Base-by-base conservation (phyloP, 2,113 vertebrate genomes). In the Petrocephalus microphthalmus region DNA sequence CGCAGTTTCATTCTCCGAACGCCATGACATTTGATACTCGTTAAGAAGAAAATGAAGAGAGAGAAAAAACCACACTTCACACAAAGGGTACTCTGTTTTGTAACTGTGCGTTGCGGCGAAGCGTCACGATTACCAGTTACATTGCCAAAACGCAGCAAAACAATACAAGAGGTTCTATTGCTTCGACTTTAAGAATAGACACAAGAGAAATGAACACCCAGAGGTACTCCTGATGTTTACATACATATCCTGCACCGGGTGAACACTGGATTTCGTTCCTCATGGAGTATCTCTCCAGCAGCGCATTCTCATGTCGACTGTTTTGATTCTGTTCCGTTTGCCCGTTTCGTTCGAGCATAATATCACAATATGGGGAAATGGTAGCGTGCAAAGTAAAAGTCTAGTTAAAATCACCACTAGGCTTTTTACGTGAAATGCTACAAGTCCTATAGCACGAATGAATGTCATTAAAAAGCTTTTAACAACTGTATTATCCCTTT, bases 61-160 rank as follows among this genome's bases (percentile, higher is more conserved):
- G 86, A 87, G 84, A 71, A 86, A 89, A 86, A 88, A 67, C 29
- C 25, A 87, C 64, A 88, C 87, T 85, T 89, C 88, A 92, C 92
- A 95, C 93, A 96, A 96, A 94, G 94, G 92, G 90, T 90, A 92
- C 94, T 94, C 93, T 96, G 95, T 95, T 92, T 90, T 60, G 90
- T 89, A 86, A 92, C 91, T 90, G 90, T 91, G 87, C 92, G 93
- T 91, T 93, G 60, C 93, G 89, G 89, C 91, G 91, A 93, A 92
- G 92, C 91, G 86, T 93, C 93, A 89, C 90, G 93, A 94, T 94
- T 91, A 94, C 90, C 91, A 91, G 92, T 94, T 93, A 91, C 89
- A 89, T 91, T 93, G 94, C 92, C 94, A 95, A 94, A 94, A 92
- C 87, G 90, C 90, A 92, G 89, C 90, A 86, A 90, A 91, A 60